Evolutionary conservation across 2,113 vertebrate genomes (phyloP).

Genomic region (Mystacornis crossleyi): DNA sequence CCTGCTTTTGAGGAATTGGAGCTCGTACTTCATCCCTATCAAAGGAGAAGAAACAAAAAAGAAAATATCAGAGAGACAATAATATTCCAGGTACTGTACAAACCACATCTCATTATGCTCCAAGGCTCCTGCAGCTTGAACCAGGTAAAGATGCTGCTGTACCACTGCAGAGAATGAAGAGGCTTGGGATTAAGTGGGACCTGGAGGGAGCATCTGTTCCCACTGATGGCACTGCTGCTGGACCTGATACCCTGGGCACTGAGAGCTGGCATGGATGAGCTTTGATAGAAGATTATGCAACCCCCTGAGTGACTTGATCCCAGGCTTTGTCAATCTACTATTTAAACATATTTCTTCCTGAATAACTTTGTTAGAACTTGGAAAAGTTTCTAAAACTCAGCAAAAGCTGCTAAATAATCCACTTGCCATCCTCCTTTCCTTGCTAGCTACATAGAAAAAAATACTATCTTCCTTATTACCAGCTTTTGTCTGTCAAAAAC

Average conservation of each 20-base stretch:
- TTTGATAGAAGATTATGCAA: neutral
- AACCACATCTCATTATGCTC: neutral
- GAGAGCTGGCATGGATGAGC: neutral
- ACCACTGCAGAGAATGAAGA: neutral
- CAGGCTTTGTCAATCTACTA: neutral
- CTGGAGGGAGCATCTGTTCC: neutral
- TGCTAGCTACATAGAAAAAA: neutral
- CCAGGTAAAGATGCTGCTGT: neutral
- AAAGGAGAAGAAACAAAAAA: neutral
- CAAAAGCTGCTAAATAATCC: neutral
- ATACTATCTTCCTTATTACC: neutral
- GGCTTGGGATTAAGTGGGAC: neutral
- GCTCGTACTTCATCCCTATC: conserved; percentile 94
- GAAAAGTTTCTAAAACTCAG: neutral
- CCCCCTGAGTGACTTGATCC: neutral
- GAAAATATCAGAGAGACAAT: neutral
- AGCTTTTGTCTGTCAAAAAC: neutral
- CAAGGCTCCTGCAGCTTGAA: neutral
- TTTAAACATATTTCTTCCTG: neutral
- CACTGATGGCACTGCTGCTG: neutral
- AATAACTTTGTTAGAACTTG: neutral
- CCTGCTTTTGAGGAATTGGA: conserved; percentile 98
- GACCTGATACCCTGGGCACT: no score
- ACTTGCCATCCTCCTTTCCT: neutral
- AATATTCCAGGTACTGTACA: neutral